Evolutionary conservation across 2,113 vertebrate genomes (phyloP), one percentile per base, ranked within the genome.

Genomic region (Nerophis lumbriciformis): DNA sequence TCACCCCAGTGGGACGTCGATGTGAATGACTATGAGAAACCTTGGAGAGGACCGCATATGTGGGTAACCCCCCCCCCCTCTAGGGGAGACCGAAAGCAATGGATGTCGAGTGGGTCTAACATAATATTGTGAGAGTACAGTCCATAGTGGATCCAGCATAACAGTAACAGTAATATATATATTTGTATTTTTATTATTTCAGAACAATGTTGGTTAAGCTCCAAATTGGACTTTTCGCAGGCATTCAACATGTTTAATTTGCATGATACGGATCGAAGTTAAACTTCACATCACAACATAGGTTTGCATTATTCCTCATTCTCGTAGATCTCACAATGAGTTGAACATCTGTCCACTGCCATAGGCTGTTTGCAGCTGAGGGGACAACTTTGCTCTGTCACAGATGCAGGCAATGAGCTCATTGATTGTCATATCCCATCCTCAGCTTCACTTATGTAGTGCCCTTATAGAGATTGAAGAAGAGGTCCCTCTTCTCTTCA

Each of bases 331-430:
- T 56, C 42, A 73, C 48, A 36, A 36, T 6, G 14, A 69, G 48
- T 15, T 9, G 16, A 71, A 56, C 69, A 67, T 76, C 72, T 71
- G 57, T 5, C 36, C 16, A 19, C 21, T 35, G 35, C 69, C 62
- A 42, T 47, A 50, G 59, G 68, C 69, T 63, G 57, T 71, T 71
- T 65, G 49, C 66, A 55, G 72, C 64, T 70, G 65, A 70, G 59
- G 44, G 72, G 59, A 61, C 2, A 1, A 57, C 65, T 21, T 42
- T 65, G 63, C 71, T 59, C 59, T 57, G 38, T 65, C 42, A 59
- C 38, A 65, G 57, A 65, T 64, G 53, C 15, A 28, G 64, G 60
- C 36, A 36, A 7, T 48, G 59, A 36, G 1, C 56, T 63, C 60
- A 72, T 67, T 51, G 47, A 75, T 55, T 52, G 67, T 56, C 42